Base-by-base conservation (phyloP, 2,113 vertebrate genomes). In the Charadrius vociferus region DNA sequence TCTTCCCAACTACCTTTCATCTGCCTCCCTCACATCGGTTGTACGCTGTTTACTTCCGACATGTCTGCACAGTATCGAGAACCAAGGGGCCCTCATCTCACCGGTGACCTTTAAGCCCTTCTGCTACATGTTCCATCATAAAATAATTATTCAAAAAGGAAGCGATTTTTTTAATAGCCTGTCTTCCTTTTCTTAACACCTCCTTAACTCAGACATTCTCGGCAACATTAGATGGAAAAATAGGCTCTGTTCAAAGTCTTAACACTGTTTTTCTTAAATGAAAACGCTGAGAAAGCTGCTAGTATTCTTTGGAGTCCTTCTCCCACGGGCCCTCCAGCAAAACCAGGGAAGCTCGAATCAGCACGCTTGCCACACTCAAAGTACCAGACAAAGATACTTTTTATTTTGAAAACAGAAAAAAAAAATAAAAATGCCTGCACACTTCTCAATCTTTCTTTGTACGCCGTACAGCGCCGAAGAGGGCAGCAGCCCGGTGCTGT, bases 101-200 rank as follows among this genome's bases (percentile, higher is more conserved):
- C 53, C 10, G 75, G 12, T 86, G 93, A 91, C 94, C 87, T 91
- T 93, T 88, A 93, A 87, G 93, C 81, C 74, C 71, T 95, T 58
- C 89, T 91, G 84, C 65, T 79, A 47, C 59, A 52, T 0, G 4
- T 72, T 85, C 82, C 66, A 91, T 58, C 83, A 81, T 63, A 73
- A 86, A 95, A 72, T 93, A 89, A 94, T 96, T 87, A 96, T 63
- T 87, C 52, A 63, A 73, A 95, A 94, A 75, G 73, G 81, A 95
- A 95, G 62, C 12, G 0, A 68, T 67, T 83, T 88, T 90, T 86
- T 71, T 50, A 92, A 70, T 27, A 73, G 66, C 17, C 94, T 90
- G 81, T 47, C 81, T 96, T 94, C 78, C 68, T 95, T 95, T 93
- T 66, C 91, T 95, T 81, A 91, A 83, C 91, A 94, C 74, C 50